Evolutionary conservation across 1,140 invertebrate genomes (phyloP), one percentile per base, ranked within the genome.

Genomic region (Elymnias hypermnestra): DNA sequence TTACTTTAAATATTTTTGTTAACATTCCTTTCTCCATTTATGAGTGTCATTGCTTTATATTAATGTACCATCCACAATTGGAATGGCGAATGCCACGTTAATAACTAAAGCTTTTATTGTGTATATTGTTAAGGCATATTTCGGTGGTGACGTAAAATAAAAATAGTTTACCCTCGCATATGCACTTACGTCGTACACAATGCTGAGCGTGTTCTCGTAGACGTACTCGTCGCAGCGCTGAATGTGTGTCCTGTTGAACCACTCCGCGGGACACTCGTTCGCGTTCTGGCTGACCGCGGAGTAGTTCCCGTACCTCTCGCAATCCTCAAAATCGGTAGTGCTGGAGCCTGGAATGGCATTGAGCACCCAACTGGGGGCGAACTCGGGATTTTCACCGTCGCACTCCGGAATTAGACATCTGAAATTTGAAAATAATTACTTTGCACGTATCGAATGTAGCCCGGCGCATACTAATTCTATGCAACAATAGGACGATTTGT

Each of bases 101-200:
- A n/a, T n/a, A n/a, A n/a, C n/a, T n/a, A n/a, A n/a, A n/a, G n/a
- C n/a, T n/a, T n/a, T n/a, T n/a, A n/a, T n/a, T n/a, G n/a, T n/a
- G n/a, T n/a, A n/a, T n/a, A n/a, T n/a, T n/a, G n/a, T n/a, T n/a
- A n/a, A n/a, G n/a, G n/a, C n/a, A n/a, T n/a, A n/a, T n/a, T n/a
- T n/a, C n/a, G n/a, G n/a, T n/a, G n/a, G n/a, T n/a, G n/a, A n/a
- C n/a, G n/a, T n/a, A n/a, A n/a, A n/a, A n/a, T n/a, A n/a, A n/a
- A n/a, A n/a, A n/a, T n/a, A n/a, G n/a, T n/a, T n/a, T n/a, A n/a
- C n/a, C n/a, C n/a, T n/a, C n/a, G n/a, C n/a, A n/a, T n/a, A n/a
- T n/a, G n/a, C n/a, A 63, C 71, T 72, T 52, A 86, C 83, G 52
- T 86, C 83, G 43, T 84, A 82, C 0, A 84, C 82, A 3, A 85